Conservation (phyloP, 2,888 invertebrate genomes). For the Cheilosia urbana region DNA sequence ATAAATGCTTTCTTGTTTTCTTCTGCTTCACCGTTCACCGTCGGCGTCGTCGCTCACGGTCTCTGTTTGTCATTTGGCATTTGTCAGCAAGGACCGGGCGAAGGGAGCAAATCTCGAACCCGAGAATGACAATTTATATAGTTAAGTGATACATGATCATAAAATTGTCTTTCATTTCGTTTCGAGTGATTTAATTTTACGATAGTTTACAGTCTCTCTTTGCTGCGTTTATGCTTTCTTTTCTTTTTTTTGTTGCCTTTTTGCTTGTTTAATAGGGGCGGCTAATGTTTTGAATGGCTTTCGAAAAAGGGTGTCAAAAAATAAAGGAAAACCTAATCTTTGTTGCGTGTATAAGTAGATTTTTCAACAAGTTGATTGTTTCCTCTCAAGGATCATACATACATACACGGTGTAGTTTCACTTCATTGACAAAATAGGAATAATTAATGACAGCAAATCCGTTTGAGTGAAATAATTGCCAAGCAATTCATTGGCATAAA, state of each 20-base stretch:
- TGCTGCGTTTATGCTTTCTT: constrained; percentile 8
- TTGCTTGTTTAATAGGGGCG: constrained; percentile 7
- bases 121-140: constrained; percentile 61
- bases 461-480: constrained; percentile 51
- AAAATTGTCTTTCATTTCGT: constrained; percentile 63
- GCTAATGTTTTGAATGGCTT: not conserved
- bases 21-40: constrained; percentile 8
- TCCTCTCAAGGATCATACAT: not conserved
- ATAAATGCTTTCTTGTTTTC: constrained; percentile 6
- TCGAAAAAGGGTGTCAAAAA: constrained; percentile 8
- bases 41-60: not conserved
- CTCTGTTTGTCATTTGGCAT: not conserved
- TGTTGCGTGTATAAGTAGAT: not conserved
- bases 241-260: no score
- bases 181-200: constrained; percentile 65
- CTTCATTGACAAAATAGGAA: constrained; percentile 34
- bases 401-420: not conserved
- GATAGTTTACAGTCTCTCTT: constrained; percentile 53
- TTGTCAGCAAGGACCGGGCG: not conserved
- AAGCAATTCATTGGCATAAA: constrained; percentile 46
- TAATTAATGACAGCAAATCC: constrained; percentile 61
- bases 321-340: not conserved
- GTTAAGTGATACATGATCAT: constrained; percentile 68
- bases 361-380: constrained; percentile 52
- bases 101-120: constrained; percentile 18